Percentiles rank a stretch among this genome's conserved stretches.
These are phyloP conservation scores for Drosophila rubida DNA, from an alignment of 2,888 invertebrate species.

Conservation along the genomic window DNA sequence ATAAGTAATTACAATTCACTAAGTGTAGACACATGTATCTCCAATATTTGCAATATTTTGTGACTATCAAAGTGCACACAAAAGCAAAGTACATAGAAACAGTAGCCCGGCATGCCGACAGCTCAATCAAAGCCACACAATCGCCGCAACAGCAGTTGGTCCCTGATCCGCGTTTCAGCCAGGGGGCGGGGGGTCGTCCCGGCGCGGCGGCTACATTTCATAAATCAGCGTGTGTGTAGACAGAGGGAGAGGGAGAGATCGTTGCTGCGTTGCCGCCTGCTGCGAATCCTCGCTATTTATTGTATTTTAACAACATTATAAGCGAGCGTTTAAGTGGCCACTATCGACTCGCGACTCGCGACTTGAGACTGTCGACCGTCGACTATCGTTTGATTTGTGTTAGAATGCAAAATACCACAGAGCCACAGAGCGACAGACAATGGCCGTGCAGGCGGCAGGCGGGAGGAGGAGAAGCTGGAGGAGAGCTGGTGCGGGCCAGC, in stretches of 20 bases:
- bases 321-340: constrained; percentile 77
- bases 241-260: too few species aligned
- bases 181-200: constrained; percentile 46
- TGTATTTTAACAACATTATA: constrained; percentile 79
- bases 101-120: constrained; percentile 66
- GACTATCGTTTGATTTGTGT: constrained; percentile 68
- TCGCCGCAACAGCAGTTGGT: constrained; percentile 46
- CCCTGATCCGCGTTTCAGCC: constrained; percentile 17
- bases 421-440: constrained; percentile 62
- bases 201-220: constrained; percentile 72
- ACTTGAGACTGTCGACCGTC: background rate
- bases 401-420: constrained; percentile 66
- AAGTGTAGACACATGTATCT: too few species aligned
- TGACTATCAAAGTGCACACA: background rate
- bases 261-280: constrained; percentile 62
- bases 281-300: constrained; percentile 79
- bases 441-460: constrained; percentile 21
- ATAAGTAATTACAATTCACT: too few species aligned
- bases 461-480: background rate
- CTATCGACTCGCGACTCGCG: constrained; percentile 28
- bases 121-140: constrained; percentile 69
- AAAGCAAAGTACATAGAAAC: too few species aligned
- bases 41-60: too few species aligned
- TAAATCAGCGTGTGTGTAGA: constrained; percentile 77
- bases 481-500: background rate